Evolutionary conservation across 2,113 vertebrate genomes (phyloP).

Genomic region (Chloropsis hardwickii): DNA sequence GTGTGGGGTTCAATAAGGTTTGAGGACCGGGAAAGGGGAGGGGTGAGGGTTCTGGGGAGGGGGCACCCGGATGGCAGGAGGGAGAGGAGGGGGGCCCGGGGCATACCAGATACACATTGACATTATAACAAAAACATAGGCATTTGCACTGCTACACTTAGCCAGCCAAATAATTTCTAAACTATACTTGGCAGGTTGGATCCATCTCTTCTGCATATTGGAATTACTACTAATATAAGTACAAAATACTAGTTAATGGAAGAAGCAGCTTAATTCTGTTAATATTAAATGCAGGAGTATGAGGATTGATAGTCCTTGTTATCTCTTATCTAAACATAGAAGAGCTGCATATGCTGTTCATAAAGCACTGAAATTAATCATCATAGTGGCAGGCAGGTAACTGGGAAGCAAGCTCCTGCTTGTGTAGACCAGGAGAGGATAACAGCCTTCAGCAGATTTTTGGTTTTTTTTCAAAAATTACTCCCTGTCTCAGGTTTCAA

Average conservation of each 20-base stretch:
- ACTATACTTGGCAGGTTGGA: not conserved
- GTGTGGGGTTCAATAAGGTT: no score
- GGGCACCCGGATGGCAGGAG: no score
- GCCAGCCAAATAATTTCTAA: not conserved
- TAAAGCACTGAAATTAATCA: constrained; percentile 54
- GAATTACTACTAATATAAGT: not conserved
- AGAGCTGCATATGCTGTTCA: constrained; percentile 38
- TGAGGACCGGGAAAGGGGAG: no score
- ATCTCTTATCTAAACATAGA: constrained; percentile 55
- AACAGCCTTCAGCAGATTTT: not conserved
- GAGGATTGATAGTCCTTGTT: constrained; percentile 50
- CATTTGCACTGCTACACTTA: no score
- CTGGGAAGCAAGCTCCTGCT: not conserved
- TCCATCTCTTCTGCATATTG: not conserved
- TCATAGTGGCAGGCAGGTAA: constrained; percentile 22
- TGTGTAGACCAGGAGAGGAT: not conserved
- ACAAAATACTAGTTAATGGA: not conserved
- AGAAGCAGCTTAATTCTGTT: constrained; percentile 9
- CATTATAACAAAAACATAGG: no score
- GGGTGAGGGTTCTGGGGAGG: no score
- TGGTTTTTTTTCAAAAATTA: not conserved
- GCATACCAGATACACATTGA: no score
- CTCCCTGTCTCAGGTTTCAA: not conserved
- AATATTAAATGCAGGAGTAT: not conserved
- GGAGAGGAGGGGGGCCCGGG: no score